A percentile compares a stretch with the other conserved stretches of the same genome.
Evolutionary conservation across 2,113 vertebrate species (phyloP).

Genomic region (Chaetodon trifascialis): DNA sequence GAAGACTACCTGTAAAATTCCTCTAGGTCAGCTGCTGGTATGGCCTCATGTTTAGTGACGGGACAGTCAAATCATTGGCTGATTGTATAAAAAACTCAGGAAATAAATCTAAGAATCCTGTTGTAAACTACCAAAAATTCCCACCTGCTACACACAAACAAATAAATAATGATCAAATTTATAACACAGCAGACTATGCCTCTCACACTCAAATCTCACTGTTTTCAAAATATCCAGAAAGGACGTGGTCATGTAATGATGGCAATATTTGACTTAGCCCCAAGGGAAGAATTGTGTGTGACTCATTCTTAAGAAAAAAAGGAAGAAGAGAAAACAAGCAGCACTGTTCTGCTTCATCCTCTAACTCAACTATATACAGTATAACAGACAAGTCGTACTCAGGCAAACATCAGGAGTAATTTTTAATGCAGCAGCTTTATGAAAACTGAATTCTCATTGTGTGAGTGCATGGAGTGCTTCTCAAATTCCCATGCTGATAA

Average conservation of each 20-base stretch:
- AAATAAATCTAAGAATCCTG: neutral
- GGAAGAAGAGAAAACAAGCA: conserved; percentile 17
- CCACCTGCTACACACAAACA: neutral
- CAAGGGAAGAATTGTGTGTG: conserved; percentile 2
- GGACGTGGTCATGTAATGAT: neutral
- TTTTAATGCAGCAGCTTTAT: neutral
- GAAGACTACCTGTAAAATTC: conserved; percentile 62
- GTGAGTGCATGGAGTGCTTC: neutral
- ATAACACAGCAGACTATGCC: neutral
- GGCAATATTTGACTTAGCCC: conserved; percentile 41
- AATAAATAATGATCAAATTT: neutral
- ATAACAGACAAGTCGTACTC: neutral
- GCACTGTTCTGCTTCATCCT: conserved; percentile 6
- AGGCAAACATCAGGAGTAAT: conserved; percentile 2
- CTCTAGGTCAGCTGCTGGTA: conserved; percentile 34
- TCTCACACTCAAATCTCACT: neutral
- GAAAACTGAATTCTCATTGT: conserved; percentile 4
- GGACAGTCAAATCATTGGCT: neutral
- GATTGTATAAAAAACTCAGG: neutral
- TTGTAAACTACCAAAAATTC: neutral
- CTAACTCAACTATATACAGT: conserved; percentile 6
- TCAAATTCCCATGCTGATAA: neutral
- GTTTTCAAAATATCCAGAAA: conserved; percentile 3
- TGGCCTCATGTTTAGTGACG: neutral
- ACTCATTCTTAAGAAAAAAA: conserved; percentile 38